These are phyloP conservation scores for Ceratotherium simum DNA, from an alignment of 2,113 vertebrate species.

Conservation along the genomic window DNA sequence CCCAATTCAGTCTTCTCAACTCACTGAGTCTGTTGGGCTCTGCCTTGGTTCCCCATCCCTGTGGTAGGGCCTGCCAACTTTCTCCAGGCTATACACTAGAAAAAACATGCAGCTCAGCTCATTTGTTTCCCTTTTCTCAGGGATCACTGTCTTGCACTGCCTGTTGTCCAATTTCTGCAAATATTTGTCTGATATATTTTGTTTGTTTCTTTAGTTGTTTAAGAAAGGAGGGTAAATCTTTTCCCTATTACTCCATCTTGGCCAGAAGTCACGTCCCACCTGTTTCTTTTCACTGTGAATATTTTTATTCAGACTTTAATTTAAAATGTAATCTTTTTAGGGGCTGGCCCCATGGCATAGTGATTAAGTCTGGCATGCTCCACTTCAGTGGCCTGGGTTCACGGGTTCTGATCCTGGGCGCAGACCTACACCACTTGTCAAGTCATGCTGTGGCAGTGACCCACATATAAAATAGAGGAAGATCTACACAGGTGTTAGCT, in stretches of 20 bases:
- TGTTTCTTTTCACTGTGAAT: neutral
- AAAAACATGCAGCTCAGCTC: neutral
- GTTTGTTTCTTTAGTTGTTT: neutral
- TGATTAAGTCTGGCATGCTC: too few species aligned
- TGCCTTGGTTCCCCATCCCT: neutral
- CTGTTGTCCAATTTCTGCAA: neutral
- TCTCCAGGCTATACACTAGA: neutral
- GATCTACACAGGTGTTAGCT: too few species aligned
- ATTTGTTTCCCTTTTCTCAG: neutral
- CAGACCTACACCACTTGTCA: too few species aligned
- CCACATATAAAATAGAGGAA: too few species aligned
- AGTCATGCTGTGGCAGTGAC: too few species aligned
- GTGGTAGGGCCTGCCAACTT: neutral
- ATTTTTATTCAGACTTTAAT: slow-evolving; percentile 18
- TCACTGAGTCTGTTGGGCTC: neutral
- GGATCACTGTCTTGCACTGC: neutral
- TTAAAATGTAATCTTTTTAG: neutral
- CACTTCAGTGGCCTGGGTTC: too few species aligned
- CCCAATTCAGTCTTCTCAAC: neutral
- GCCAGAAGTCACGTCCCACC: neutral
- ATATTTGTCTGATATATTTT: neutral
- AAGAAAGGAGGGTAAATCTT: neutral
- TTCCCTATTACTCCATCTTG: neutral
- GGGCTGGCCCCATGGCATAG: too few species aligned
- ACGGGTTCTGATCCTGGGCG: too few species aligned